Evolutionary conservation across 1,140 invertebrate species (phyloP).

Genomic region (Carposina sasakii): DNA sequence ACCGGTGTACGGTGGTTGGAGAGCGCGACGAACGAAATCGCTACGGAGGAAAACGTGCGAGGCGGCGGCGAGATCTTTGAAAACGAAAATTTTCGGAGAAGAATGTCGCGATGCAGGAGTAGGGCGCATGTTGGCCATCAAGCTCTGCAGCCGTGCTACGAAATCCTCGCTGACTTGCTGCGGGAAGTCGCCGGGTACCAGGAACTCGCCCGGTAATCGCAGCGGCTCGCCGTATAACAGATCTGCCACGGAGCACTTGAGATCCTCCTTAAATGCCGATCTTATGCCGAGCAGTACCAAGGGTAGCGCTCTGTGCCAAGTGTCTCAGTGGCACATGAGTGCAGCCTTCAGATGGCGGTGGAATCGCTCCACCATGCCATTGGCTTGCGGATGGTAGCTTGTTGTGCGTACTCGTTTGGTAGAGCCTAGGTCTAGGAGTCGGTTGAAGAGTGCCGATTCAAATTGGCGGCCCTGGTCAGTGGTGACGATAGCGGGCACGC

Average conservation of each 20-base stretch:
- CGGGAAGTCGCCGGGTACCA: too few relatives aligned
- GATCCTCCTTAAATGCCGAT: conserved; percentile 24
- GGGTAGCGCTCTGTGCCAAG: conserved; percentile 32
- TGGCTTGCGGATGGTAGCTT: conserved; percentile 21
- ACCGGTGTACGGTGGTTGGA: too few relatives aligned
- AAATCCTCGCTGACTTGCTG: too few relatives aligned
- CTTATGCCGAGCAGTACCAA: conserved; percentile 44
- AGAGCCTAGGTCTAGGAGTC: conserved; percentile 11
- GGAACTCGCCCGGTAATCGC: conserved; percentile 16
- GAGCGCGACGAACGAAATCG: too few relatives aligned
- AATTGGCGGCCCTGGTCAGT: conserved; percentile 62
- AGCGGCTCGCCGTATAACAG: conserved; percentile 19
- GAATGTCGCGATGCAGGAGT: too few relatives aligned
- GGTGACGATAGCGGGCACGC: conserved; percentile 41
- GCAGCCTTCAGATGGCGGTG: conserved; percentile 47
- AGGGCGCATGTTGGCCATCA: too few relatives aligned
- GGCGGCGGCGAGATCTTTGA: too few relatives aligned
- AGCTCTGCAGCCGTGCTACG: too few relatives aligned
- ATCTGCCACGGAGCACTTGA: conserved; percentile 20
- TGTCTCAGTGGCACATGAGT: conserved; percentile 22
- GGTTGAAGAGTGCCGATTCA: conserved; percentile 31
- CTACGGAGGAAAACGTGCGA: too few relatives aligned
- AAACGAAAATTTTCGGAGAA: too few relatives aligned
- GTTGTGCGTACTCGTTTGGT: conserved; percentile 20
- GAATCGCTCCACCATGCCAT: conserved; percentile 44